Conservation (phyloP, 2,797 vertebrate species). For the Trachurus trachurus region DNA sequence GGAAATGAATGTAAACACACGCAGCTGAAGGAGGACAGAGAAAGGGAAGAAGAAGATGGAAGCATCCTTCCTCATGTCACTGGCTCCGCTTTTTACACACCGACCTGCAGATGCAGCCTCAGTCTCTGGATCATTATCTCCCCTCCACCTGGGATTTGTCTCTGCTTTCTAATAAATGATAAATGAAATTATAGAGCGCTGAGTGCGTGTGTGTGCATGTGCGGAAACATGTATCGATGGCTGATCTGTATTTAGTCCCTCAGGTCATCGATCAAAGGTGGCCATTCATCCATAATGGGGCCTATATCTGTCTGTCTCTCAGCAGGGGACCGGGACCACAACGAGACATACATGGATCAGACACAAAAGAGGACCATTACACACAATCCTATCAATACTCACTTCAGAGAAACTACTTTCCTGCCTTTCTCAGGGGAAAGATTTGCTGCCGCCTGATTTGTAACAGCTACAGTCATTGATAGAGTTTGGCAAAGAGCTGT, state of each 20-base stretch:
- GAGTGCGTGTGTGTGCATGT: conserved; percentile 10
- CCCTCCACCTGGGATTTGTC: conserved; percentile 42
- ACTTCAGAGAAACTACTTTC: conserved; percentile 71
- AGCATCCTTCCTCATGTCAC: background rate
- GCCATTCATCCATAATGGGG: conserved; percentile 69
- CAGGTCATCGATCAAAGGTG: conserved; percentile 66
- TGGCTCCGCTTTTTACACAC: conserved; percentile 25
- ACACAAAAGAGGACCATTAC: conserved; percentile 72
- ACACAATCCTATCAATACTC: conserved; percentile 71
- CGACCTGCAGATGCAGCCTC: conserved; percentile 30
- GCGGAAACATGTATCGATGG: conserved; percentile 55
- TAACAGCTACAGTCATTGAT: conserved; percentile 44
- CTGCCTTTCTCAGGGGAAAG: conserved; percentile 57
- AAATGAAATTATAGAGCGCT: conserved; percentile 57
- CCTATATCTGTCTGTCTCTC: conserved; percentile 68
- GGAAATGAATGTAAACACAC: conserved; percentile 10
- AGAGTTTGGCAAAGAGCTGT: conserved; percentile 13
- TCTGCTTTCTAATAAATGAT: conserved; percentile 64
- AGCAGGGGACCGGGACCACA: conserved; percentile 54
- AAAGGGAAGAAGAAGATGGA: background rate
- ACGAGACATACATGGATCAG: conserved; percentile 60
- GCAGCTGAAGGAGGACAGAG: conserved; percentile 2
- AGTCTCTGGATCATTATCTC: conserved; percentile 40
- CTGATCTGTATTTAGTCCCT: conserved; percentile 53
- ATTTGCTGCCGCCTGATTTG: conserved; percentile 58